Conservation (phyloP, 2,888 invertebrate genomes). For the Torymus aiolomorphi region DNA sequence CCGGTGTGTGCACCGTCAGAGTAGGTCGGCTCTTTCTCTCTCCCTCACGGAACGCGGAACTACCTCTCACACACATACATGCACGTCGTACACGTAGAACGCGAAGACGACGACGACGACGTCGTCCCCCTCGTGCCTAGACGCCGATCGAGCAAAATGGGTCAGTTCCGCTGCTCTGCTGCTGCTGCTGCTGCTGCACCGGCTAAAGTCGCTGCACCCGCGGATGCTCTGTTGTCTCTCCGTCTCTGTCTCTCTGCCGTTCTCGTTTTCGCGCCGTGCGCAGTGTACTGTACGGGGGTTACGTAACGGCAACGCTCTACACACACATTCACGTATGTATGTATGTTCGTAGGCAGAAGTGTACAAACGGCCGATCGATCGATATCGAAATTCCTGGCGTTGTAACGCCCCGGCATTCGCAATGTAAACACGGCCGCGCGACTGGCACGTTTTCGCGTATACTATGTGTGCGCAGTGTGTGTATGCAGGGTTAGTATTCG, state of each 20-base stretch:
- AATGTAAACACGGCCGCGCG: too few relatives aligned
- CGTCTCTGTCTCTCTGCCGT: not conserved
- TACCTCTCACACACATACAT: not conserved
- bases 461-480: too few relatives aligned
- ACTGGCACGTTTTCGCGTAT: too few relatives aligned
- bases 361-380: too few relatives aligned
- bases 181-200: not conserved
- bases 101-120: too few relatives aligned
- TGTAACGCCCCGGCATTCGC: too few relatives aligned
- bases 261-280: constrained; percentile 5
- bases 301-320: constrained; percentile 4
- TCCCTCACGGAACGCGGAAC: not conserved
- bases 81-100: too few relatives aligned
- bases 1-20: too few relatives aligned
- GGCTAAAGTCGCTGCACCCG: not conserved
- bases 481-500: too few relatives aligned
- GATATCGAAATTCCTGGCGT: too few relatives aligned
- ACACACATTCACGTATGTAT: not conserved
- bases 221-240: not conserved
- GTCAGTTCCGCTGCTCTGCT: constrained; percentile 25
- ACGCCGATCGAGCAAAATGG: constrained; percentile 13
- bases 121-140: not conserved
- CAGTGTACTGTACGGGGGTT: not conserved
- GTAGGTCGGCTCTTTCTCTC: too few relatives aligned
- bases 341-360: too few relatives aligned